Percentiles rank a stretch among this genome's conserved stretches.
These are phyloP conservation scores for Holotrichia oblita DNA, from an alignment of 1,140 invertebrate genomes.

Conservation along the genomic window DNA sequence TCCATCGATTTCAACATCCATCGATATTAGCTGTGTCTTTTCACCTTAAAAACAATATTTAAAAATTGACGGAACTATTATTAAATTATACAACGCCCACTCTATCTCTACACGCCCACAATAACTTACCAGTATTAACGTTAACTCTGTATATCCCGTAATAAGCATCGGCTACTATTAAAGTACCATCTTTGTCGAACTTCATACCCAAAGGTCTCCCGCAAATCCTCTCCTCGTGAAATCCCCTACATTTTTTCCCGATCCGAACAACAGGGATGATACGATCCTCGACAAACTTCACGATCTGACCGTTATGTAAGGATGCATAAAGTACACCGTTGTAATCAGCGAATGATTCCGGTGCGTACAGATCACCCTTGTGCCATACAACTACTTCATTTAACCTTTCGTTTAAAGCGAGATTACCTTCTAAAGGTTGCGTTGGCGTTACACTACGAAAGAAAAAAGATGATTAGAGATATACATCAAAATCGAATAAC, in stretches of 20 bases:
- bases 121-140: slow-evolving; percentile 70
- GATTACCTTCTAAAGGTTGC: slow-evolving; percentile 65
- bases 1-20: slow-evolving; percentile 69
- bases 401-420: slow-evolving; percentile 70
- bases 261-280: slow-evolving; percentile 72
- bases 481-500: slow-evolving; percentile 34
- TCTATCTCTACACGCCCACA: too few species aligned
- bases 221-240: slow-evolving; percentile 78
- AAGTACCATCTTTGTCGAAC: slow-evolving; percentile 74
- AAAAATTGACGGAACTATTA: too few species aligned
- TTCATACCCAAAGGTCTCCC: slow-evolving; percentile 82
- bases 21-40: slow-evolving; percentile 65
- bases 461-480: too few species aligned
- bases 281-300: slow-evolving; percentile 71
- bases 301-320: slow-evolving; percentile 73
- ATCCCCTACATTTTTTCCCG: slow-evolving; percentile 77
- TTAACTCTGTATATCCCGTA: slow-evolving; percentile 83
- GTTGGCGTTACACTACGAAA: slow-evolving; percentile 65
- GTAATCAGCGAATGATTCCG: slow-evolving; percentile 75
- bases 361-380: slow-evolving; percentile 70
- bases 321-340: slow-evolving; percentile 77
- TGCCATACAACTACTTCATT: slow-evolving; percentile 72
- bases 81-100: too few species aligned
- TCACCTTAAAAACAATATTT: slow-evolving; percentile 57
- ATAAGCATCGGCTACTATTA: slow-evolving; percentile 83